Conservation (phyloP, 2,113 vertebrate species). For the Hipposideros armiger region DNA sequence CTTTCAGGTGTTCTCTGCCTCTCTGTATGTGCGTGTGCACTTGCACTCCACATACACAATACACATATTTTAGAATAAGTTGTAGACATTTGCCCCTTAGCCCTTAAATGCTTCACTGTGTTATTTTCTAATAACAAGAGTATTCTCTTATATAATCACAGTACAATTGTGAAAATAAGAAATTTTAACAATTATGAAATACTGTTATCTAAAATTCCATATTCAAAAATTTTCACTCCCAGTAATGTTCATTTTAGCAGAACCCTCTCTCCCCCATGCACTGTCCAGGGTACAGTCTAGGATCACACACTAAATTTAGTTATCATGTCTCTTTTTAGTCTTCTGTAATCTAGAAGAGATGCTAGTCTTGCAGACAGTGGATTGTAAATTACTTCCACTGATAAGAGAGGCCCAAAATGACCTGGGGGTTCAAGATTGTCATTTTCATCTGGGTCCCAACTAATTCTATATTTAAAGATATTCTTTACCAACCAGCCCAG, state of each 20-base stretch:
- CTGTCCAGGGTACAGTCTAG: background rate
- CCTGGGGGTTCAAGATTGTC: background rate
- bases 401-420: background rate
- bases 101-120: background rate
- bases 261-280: background rate
- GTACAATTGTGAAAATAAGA: background rate
- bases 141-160: background rate
- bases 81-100: background rate
- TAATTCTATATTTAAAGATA: background rate
- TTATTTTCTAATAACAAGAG: conserved; percentile 2
- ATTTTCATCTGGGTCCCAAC: background rate
- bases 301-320: background rate
- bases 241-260: background rate
- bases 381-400: background rate
- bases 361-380: background rate
- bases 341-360: conserved; percentile 19
- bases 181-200: background rate
- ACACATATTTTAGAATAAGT: background rate
- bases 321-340: background rate
- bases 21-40: background rate
- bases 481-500: background rate
- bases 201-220: background rate
- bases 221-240: background rate
- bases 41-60: background rate
- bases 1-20: background rate